Evolutionary conservation across 2,113 vertebrate species (phyloP).

Genomic region (Isurus oxyrinchus): DNA sequence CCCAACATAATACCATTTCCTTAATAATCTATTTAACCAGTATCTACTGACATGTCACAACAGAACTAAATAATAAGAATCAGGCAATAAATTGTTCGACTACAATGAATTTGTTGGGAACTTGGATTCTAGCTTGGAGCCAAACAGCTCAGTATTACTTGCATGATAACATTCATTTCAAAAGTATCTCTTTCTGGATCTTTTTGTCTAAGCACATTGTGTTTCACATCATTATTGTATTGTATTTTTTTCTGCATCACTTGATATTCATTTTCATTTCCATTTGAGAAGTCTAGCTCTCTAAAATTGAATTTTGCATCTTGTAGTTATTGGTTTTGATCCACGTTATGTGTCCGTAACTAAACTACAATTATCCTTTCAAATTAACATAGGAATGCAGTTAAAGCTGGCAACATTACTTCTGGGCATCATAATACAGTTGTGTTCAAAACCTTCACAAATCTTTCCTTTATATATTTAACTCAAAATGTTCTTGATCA

Average conservation of each 20-base stretch:
- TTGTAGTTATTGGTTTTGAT: slow-evolving; percentile 7
- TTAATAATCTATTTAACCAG: not conserved
- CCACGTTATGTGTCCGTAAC: not conserved
- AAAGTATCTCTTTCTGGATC: not conserved
- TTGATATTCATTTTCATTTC: slow-evolving; percentile 18
- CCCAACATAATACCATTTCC: not conserved
- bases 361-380: slow-evolving; percentile 28
- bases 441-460: not conserved
- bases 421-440: not conserved
- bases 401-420: not conserved
- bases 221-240: not conserved
- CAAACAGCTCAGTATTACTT: not conserved
- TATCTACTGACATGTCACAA: not conserved
- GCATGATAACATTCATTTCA: slow-evolving; percentile 25
- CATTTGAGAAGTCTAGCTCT: not conserved
- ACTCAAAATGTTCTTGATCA: not conserved
- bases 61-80: not conserved
- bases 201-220: not conserved
- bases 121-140: not conserved
- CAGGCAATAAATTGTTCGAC: not conserved
- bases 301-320: not conserved
- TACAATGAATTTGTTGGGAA: not conserved
- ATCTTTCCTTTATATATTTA: not conserved
- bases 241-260: not conserved
- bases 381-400: slow-evolving; percentile 9